Evolutionary conservation across 2,113 vertebrate species (phyloP).

Genomic region (Rhabdornis inornatus): DNA sequence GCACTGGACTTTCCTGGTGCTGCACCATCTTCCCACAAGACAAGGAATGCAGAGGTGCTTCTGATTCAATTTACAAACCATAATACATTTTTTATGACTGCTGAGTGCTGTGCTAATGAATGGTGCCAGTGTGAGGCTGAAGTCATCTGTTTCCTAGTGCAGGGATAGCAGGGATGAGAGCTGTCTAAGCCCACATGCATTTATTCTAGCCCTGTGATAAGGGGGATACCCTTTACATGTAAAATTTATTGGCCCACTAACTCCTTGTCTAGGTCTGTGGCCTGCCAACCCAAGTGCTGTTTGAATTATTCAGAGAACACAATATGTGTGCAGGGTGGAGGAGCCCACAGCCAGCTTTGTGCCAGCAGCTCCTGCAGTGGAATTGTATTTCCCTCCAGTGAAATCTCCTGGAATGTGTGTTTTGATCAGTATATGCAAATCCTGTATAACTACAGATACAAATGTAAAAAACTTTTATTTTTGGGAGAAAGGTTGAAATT

Average conservation of each 20-base stretch:
- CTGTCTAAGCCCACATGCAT: neutral
- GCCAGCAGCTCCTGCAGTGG: neutral
- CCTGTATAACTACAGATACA: neutral
- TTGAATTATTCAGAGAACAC: neutral
- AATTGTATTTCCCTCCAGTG: neutral
- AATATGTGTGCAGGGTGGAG: neutral
- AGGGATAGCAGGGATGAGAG: neutral
- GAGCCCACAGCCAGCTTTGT: neutral
- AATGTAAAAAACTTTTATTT: neutral
- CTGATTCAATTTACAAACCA: neutral
- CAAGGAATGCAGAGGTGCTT: neutral
- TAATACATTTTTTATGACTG: slow-evolving; percentile 9
- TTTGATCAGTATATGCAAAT: neutral
- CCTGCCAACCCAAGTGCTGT: neutral
- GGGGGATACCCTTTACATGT: neutral
- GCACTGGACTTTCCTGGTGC: neutral
- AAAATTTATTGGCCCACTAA: neutral
- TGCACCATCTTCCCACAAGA: neutral
- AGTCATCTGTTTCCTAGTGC: neutral
- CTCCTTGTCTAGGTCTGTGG: neutral
- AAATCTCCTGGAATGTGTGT: neutral
- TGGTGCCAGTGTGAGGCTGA: slow-evolving; percentile 25
- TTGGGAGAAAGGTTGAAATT: neutral
- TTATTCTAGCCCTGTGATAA: neutral
- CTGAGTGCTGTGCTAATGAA: slow-evolving; percentile 37